Evolutionary conservation across 2,113 vertebrate genomes (phyloP).

Genomic region (Uria aalge): DNA sequence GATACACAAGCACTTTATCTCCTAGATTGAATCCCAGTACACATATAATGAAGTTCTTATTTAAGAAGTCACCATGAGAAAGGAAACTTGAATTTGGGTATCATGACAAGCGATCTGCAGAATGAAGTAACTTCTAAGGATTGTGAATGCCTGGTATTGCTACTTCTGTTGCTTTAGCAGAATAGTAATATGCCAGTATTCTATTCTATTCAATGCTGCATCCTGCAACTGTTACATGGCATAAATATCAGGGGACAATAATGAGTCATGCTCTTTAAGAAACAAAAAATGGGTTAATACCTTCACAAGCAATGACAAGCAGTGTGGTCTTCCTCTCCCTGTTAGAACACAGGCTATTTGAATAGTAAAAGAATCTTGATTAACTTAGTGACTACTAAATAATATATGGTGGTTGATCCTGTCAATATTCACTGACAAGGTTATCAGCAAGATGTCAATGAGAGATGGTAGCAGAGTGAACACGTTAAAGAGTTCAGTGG

Average conservation of each 20-base stretch:
- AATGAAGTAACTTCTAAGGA: neutral
- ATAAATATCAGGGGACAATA: neutral
- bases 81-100: neutral
- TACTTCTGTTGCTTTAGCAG: neutral
- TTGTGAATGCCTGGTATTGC: neutral
- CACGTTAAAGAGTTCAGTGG: neutral
- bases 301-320: neutral
- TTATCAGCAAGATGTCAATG: slow-evolving; percentile 32
- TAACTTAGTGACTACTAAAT: neutral
- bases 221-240: neutral
- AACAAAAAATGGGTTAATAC: neutral
- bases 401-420: neutral
- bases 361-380: neutral
- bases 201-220: neutral
- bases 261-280: fast-evolving
- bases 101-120: neutral
- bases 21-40: neutral
- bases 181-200: neutral
- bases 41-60: neutral
- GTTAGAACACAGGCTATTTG: neutral
- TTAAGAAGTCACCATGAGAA: neutral
- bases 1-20: neutral
- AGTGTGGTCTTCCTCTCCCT: neutral
- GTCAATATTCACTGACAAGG: neutral
- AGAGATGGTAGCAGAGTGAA: neutral